Base-by-base conservation (phyloP, 2,797 vertebrate species). In the Pseudochaenichthys georgianus region DNA sequence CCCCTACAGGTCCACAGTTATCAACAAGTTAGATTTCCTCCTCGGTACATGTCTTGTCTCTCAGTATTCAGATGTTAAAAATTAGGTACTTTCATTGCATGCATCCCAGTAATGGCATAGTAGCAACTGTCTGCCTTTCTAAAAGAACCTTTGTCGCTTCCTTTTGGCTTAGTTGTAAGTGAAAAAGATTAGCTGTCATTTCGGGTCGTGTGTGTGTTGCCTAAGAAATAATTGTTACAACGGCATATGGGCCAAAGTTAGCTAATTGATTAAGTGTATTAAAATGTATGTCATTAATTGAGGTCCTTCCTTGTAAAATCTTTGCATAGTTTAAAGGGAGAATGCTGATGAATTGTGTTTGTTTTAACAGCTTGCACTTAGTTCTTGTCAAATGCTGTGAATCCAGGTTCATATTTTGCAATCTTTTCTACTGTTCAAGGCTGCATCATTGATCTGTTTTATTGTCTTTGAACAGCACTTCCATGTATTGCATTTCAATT, bases 361-460 rank as follows among this genome's bases (percentile, higher is more conserved):
- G 67, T 88, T 84, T 84, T 74, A 84, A 82, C 86, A 84, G 88
- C 85, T 90, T 90, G 88, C 89, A 90, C 92, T 88, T 91, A 76
- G 71, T 82, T 82, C 73, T 90, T 88, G 80, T 91, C 80, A 78
- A 83, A 91, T 82, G 88, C 86, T 92, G 90, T 91, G 88, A 92
- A 88, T 88, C 73, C 59, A 79, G 84, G 70, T 83, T 71, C 80
- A 86, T 78, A 70, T 88, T 87, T 88, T 82, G 86, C 85, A 87
- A 87, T 87, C 62, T 68, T 91, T 86, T 89, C 71, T 87, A 88
- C 87, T 84, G 34, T 28, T 67, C 74, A 72, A 79, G 76, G 80
- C 70, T 70, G 82, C 84, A 81, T 70, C 83, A 62, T 81, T 55
- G 80, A 70, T 66, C 80, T 68, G 57, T 75, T 82, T 89, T 84